These are phyloP conservation scores for Phalacrocorax aristotelis DNA, from an alignment of 2,113 vertebrate genomes.

Conservation along the genomic window DNA sequence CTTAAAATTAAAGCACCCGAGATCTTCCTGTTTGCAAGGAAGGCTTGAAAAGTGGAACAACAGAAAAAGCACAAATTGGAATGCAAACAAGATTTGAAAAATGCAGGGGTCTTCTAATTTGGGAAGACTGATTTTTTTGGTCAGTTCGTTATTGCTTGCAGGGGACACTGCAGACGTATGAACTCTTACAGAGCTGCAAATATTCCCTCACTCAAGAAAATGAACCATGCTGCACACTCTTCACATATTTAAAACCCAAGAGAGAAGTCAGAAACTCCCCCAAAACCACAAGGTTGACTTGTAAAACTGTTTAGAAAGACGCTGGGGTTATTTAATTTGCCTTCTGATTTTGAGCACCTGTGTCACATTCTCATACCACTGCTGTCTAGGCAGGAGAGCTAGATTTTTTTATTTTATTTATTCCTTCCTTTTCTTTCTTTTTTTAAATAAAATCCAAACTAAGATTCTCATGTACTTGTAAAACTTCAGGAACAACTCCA, in stretches of 20 bases:
- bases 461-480: background rate
- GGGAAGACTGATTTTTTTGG: background rate
- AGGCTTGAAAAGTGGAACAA: background rate
- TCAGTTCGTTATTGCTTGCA: background rate
- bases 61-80: background rate
- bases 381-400: background rate
- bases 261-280: background rate
- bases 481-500: constrained; percentile 57
- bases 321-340: background rate
- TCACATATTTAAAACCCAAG: background rate
- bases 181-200: background rate
- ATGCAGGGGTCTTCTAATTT: background rate
- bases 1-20: background rate
- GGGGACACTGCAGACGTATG: background rate
- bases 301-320: background rate
- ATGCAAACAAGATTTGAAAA: background rate
- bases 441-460: background rate
- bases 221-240: background rate
- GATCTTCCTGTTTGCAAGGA: background rate
- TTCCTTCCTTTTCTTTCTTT: background rate
- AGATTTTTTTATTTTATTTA: background rate
- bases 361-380: background rate
- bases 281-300: background rate
- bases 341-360: background rate
- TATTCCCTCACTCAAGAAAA: background rate